Conservation (phyloP, 2,888 invertebrate species). For the Rosalia funebris region DNA sequence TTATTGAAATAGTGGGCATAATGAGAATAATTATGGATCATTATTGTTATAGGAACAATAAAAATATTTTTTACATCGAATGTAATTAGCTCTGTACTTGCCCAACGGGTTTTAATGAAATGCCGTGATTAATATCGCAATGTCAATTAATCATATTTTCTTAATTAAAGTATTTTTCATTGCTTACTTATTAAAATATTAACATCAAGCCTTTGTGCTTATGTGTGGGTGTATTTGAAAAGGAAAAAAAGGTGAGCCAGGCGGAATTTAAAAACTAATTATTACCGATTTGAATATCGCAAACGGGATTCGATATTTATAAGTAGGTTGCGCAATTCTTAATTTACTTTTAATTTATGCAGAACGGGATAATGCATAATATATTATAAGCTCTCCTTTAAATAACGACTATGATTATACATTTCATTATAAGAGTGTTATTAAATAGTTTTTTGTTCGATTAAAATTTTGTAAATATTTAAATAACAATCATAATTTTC, state of each 20-base stretch:
- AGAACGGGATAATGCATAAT: neutral
- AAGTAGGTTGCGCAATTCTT: conserved; percentile 18
- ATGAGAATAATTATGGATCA: conserved; percentile 5
- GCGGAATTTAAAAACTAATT: conserved; percentile 18
- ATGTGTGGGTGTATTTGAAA: conserved; percentile 18
- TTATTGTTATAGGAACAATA: conserved; percentile 14
- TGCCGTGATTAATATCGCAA: conserved; percentile 29
- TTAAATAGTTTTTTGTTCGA: neutral
- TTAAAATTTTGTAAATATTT: neutral
- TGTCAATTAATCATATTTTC: conserved; percentile 31
- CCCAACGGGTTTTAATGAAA: conserved; percentile 21
- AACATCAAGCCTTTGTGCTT: neutral
- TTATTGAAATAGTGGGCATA: conserved; percentile 1
- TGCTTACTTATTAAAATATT: conserved; percentile 21
- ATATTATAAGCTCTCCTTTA: neutral
- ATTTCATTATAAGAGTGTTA: neutral
- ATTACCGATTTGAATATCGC: conserved; percentile 19
- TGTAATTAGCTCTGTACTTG: conserved; percentile 22
- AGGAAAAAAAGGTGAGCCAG: conserved; percentile 7
- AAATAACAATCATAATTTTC: no score
- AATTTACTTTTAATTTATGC: conserved; percentile 17
- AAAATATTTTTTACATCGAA: conserved; percentile 21
- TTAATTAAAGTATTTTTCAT: conserved; percentile 30
- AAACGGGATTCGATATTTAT: conserved; percentile 4
- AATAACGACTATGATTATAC: neutral